Percentiles rank a stretch among this genome's conserved stretches.
Evolutionary conservation across 2,797 vertebrate species (phyloP).

Genomic region (Chlorospingus flavigularis): DNA sequence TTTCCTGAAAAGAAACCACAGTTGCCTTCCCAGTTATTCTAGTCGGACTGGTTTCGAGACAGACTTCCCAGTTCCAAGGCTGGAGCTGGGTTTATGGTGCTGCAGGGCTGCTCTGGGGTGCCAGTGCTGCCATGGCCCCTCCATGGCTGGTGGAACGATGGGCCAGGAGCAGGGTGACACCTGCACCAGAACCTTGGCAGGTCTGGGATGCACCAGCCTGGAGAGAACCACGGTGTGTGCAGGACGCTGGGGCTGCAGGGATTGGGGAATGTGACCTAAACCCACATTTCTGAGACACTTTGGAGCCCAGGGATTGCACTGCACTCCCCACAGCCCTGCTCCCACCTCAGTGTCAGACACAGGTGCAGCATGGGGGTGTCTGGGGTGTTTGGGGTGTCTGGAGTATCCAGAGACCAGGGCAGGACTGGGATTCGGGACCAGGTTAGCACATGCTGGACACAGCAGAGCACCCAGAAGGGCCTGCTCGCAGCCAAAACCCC

Average conservation of each 20-base stretch:
- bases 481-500: accelerated
- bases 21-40: slow-evolving; percentile 63
- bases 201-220: not conserved
- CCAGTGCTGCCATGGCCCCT: not conserved
- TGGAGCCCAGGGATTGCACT: not conserved
- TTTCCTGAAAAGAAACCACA: slow-evolving; percentile 66
- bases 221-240: accelerated
- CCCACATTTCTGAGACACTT: not conserved
- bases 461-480: not conserved
- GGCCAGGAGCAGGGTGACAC: not conserved
- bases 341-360: accelerated
- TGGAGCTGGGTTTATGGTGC: not conserved
- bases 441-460: accelerated
- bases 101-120: not conserved
- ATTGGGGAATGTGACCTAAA: not conserved
- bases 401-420: not conserved
- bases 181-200: not conserved
- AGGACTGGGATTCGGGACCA: accelerated
- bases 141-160: accelerated
- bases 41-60: slow-evolving; percentile 52
- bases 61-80: slow-evolving; percentile 28
- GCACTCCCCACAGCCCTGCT: accelerated
- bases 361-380: no score
- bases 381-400: not conserved
- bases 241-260: not conserved